Percentiles rank a stretch among this genome's conserved stretches.
Conservation (phyloP, 2,797 vertebrate genomes). For the Poeciliopsis gracilis region DNA sequence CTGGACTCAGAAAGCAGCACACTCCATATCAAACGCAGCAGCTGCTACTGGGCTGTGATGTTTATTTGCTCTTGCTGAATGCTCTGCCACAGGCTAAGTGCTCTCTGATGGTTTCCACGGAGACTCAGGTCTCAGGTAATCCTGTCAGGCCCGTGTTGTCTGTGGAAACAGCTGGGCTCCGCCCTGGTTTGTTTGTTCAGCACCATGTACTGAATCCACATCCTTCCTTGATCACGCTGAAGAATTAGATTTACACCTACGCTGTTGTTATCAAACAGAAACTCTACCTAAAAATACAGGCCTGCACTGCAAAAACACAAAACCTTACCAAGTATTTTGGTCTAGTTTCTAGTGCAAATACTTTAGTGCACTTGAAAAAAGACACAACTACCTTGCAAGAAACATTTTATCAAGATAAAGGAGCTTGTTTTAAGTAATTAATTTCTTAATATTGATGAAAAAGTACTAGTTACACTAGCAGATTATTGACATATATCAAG, state of each 20-base stretch:
- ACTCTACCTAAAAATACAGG: slow-evolving; percentile 39
- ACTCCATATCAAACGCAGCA: slow-evolving; percentile 49
- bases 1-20: slow-evolving; percentile 32
- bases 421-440: too few species aligned
- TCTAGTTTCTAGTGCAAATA: too few species aligned
- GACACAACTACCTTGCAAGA: too few species aligned
- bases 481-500: too few species aligned
- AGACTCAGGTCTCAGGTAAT: slow-evolving; percentile 67
- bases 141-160: slow-evolving; percentile 50
- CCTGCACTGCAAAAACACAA: neutral
- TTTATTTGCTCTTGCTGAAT: slow-evolving; percentile 56
- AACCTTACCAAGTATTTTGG: too few species aligned
- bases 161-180: slow-evolving; percentile 54
- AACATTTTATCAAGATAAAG: too few species aligned
- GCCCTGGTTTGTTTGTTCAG: slow-evolving; percentile 46
- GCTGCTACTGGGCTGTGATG: slow-evolving; percentile 47
- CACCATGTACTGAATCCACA: slow-evolving; percentile 58
- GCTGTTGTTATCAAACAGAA: slow-evolving; percentile 35
- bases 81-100: slow-evolving; percentile 30
- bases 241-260: slow-evolving; percentile 52
- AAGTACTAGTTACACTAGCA: too few species aligned
- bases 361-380: too few species aligned
- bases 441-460: too few species aligned
- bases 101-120: slow-evolving; percentile 65
- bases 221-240: slow-evolving; percentile 43